These are phyloP conservation scores for Charina bottae DNA, from an alignment of 2,113 vertebrate genomes.

Conservation along the genomic window DNA sequence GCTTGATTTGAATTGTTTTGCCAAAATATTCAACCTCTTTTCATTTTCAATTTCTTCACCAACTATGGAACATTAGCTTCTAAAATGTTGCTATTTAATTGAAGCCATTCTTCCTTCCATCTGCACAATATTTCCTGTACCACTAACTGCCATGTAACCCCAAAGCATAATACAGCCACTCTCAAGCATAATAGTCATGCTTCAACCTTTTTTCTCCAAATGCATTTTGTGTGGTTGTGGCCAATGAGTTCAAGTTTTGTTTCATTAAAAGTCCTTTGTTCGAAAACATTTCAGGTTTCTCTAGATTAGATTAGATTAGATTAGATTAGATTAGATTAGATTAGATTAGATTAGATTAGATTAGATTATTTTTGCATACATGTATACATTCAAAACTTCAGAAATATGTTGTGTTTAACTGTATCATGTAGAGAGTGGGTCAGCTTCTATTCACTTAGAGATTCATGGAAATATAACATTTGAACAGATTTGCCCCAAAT, in stretches of 20 bases:
- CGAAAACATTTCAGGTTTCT: neutral
- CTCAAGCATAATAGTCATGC: neutral
- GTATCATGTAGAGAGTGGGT: neutral
- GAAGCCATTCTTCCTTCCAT: neutral
- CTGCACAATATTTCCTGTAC: neutral
- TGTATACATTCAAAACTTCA: neutral
- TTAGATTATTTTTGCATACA: neutral
- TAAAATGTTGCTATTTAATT: neutral
- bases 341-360: too few relatives aligned
- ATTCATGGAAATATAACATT: neutral
- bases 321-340: too few relatives aligned
- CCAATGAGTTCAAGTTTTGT: neutral
- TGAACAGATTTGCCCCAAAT: neutral
- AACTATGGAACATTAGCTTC: neutral
- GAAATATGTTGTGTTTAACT: neutral
- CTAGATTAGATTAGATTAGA: too few relatives aligned
- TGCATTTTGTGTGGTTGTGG: neutral
- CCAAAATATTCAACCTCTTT: neutral
- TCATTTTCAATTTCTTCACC: slow-evolving; percentile 1
- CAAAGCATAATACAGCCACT: neutral
- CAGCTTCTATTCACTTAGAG: neutral
- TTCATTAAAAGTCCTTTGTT: neutral
- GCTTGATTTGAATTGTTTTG: slow-evolving; percentile 1
- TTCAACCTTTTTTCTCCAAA: neutral
- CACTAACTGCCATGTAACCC: neutral